Conservation (phyloP, 2,797 vertebrate genomes). For the Champsocephalus gunnari region DNA sequence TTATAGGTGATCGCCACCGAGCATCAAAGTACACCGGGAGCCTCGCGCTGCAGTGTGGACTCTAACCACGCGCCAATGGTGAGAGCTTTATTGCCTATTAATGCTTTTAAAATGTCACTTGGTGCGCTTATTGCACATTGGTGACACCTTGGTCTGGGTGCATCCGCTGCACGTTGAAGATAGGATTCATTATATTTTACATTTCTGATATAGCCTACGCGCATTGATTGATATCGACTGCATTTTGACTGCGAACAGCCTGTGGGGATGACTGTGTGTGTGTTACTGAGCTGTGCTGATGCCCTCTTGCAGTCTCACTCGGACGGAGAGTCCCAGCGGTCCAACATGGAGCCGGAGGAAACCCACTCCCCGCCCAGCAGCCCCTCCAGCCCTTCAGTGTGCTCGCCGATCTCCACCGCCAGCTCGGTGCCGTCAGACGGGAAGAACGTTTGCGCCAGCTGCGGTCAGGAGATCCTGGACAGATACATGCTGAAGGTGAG, state of each 20-base stretch:
- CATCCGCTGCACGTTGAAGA: background rate
- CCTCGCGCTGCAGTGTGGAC: constrained; percentile 86
- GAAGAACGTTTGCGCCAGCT: constrained; percentile 96
- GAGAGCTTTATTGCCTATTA: constrained; percentile 72
- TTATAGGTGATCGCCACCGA: constrained; percentile 86
- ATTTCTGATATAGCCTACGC: background rate
- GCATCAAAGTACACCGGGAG: constrained; percentile 83
- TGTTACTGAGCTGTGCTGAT: constrained; percentile 38
- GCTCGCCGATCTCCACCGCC: constrained; percentile 91
- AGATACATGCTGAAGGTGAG: constrained; percentile 94
- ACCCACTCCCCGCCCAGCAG: constrained; percentile 91
- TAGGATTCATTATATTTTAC: background rate
- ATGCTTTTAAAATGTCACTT: constrained; percentile 12
- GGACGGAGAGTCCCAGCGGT: constrained; percentile 91
- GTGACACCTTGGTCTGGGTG: background rate
- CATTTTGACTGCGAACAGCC: constrained; percentile 10
- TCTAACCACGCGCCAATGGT: constrained; percentile 90
- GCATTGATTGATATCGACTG: background rate
- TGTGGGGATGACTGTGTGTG: constrained; percentile 3
- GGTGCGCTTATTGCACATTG: background rate
- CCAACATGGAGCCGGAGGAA: constrained; percentile 92
- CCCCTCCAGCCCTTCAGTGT: constrained; percentile 93
- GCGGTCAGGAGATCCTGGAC: constrained; percentile 94
- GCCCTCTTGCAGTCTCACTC: constrained; percentile 89
- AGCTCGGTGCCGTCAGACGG: constrained; percentile 91